Evolutionary conservation across 1,140 invertebrate genomes (phyloP), one percentile per base, ranked within the genome.

Genomic region (Zaprionus taronus): DNA sequence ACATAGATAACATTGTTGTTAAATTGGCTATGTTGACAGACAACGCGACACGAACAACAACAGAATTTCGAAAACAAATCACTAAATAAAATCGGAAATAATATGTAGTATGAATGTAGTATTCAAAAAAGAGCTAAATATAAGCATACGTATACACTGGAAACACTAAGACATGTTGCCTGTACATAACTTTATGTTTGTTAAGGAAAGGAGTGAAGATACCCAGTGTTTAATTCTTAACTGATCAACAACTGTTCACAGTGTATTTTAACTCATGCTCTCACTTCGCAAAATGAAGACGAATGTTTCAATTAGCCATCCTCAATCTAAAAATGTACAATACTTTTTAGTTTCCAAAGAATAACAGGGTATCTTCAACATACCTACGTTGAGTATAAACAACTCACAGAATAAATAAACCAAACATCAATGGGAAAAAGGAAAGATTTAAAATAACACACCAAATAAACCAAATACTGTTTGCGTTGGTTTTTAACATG

Each of bases 1-100:
- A 51, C 47, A 57, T 67, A 73, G 63, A 71, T 58, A 65, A 55
- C 70, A 61, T 67, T 68, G 70, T 65, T 87, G 85, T 81, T 87
- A 81, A 81, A 79, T 77, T 74, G 78, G 58, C 73, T 66, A 58
- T 62, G 83, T 74, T 84, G 84, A 89, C 81, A 89, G 77, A 89
- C 81, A 85, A 76, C 57, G 69, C 81, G 31, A 51, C 74, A 62
- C 51, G 60, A 55, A 69, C 36, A 62, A 66, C 55, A 61, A n/a
- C 22, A 73, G 47, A 60, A 61, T 63, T 63, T 47, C 73, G 60
- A 20, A 65, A 65, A 72, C 73, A 76, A 72, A 64, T 61, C 44
- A n/a, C 26, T 28, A 28, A 17, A 56, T 56, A 56, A n/a, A 56
- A 56, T 28, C 53, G n/a, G 53, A 56, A 26, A 28, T n/a, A 22